phyloP scores from a whole-genome alignment of 1,140 invertebrate genomes.

The Drosophila nigrodunni region DNA sequence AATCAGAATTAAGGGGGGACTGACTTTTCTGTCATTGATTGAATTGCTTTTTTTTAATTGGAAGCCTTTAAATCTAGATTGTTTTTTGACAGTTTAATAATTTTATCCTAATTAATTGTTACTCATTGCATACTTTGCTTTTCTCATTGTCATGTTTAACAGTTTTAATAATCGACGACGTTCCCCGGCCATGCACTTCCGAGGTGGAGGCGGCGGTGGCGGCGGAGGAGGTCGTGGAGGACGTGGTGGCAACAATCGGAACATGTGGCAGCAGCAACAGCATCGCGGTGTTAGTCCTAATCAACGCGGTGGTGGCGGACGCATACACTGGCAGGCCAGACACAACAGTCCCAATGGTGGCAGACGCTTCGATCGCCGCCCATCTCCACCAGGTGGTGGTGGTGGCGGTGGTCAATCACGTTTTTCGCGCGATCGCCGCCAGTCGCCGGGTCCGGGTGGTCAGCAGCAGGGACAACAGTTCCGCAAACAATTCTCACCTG shows the following conservation, averaged over 20 bases:
- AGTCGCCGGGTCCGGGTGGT: slow-evolving; percentile 54
- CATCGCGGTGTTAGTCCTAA: slow-evolving; percentile 45
- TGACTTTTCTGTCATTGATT: background rate
- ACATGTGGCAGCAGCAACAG: slow-evolving; percentile 51
- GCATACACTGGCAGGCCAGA: slow-evolving; percentile 72
- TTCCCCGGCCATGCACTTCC: slow-evolving; percentile 74
- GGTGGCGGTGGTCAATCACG: slow-evolving; percentile 56
- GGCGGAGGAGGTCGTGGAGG: slow-evolving; percentile 49
- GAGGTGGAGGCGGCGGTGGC: slow-evolving; percentile 58
- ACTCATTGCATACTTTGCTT: slow-evolving; percentile 13
- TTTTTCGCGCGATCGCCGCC: slow-evolving; percentile 70
- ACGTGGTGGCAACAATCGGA: slow-evolving; percentile 72
- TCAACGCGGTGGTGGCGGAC: slow-evolving; percentile 45
- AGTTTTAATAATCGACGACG: slow-evolving; percentile 79
- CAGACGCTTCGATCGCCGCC: slow-evolving; percentile 70
- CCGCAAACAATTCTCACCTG: slow-evolving; percentile 76
- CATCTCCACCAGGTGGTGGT: slow-evolving; percentile 53
- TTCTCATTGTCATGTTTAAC: slow-evolving; percentile 4
- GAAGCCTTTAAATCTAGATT: background rate
- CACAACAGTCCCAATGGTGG: slow-evolving; percentile 67
- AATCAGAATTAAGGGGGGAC: background rate
- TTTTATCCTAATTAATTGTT: background rate
- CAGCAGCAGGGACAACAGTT: slow-evolving; percentile 62
- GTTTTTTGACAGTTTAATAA: background rate
- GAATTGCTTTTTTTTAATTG: background rate